phyloP scores from a whole-genome alignment of 2,888 invertebrate species.

The Monoplex corrugatus region DNA sequence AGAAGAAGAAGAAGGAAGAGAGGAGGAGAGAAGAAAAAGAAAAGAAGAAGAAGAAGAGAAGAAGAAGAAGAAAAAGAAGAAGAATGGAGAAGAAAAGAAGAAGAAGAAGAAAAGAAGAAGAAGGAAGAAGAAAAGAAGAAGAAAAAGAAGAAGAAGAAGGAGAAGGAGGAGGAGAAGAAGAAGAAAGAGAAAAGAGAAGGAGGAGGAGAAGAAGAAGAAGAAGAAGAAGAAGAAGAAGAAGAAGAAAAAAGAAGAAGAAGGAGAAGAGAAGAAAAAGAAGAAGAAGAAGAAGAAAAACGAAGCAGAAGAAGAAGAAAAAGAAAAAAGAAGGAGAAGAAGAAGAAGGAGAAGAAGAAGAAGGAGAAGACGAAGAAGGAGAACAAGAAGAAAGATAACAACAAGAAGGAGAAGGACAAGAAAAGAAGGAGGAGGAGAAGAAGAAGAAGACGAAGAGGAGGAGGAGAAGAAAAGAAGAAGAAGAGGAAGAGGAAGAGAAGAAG shows the following conservation, averaged over 20 bases:
- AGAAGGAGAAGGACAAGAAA: no score
- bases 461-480: no score
- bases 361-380: background rate
- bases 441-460: no score
- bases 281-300: background rate
- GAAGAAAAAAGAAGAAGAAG: background rate
- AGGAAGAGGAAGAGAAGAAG: no score
- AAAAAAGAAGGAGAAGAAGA: background rate
- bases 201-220: background rate
- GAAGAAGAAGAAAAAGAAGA: conserved; percentile 2
- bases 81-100: background rate
- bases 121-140: background rate
- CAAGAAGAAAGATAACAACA: no score
- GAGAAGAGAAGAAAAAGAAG: background rate
- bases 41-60: background rate
- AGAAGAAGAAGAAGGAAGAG: no score
- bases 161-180: background rate
- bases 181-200: background rate
- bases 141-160: conserved; percentile 31
- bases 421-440: no score
- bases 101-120: background rate
- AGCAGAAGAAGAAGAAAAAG: background rate
- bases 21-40: background rate
- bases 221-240: conserved; percentile 19
- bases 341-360: background rate